A percentile compares a stretch with the other conserved stretches of the same genome.
Conservation (phyloP, 2,113 vertebrate species). For the Grammomys dolichurus region DNA sequence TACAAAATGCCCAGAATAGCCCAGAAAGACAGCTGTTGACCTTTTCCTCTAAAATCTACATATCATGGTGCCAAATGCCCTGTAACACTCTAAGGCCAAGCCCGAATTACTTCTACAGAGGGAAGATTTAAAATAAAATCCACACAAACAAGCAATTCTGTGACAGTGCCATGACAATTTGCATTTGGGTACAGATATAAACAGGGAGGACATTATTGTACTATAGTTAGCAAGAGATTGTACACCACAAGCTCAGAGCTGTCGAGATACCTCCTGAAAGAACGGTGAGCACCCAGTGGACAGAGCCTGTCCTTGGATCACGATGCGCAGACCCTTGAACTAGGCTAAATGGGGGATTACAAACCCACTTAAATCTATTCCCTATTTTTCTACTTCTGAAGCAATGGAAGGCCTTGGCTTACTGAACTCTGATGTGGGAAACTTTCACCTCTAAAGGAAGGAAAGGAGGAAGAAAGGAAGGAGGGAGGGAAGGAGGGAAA, state of each 20-base stretch:
- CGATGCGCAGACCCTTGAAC: background rate
- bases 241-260: background rate
- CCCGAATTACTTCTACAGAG: background rate
- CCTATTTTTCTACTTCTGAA: background rate
- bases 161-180: background rate
- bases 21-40: conserved; percentile 66
- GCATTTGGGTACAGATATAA: background rate
- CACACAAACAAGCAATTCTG: background rate
- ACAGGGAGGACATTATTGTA: background rate
- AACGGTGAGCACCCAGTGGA: background rate
- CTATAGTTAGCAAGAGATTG: background rate
- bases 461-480: too few species aligned
- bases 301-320: background rate
- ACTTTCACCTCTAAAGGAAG: background rate
- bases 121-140: background rate
- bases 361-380: background rate
- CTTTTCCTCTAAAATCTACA: conserved; percentile 60
- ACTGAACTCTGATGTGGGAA: background rate
- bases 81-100: background rate
- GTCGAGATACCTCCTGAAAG: background rate
- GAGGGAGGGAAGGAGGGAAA: too few species aligned
- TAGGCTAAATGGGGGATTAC: background rate
- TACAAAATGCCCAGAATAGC: conserved; percentile 67
- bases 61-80: conserved; percentile 34
- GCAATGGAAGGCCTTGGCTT: background rate